A percentile compares a stretch with the other conserved stretches of the same genome.
Conservation (phyloP, 2,797 vertebrate species). For the Pangasius mekongensis region DNA sequence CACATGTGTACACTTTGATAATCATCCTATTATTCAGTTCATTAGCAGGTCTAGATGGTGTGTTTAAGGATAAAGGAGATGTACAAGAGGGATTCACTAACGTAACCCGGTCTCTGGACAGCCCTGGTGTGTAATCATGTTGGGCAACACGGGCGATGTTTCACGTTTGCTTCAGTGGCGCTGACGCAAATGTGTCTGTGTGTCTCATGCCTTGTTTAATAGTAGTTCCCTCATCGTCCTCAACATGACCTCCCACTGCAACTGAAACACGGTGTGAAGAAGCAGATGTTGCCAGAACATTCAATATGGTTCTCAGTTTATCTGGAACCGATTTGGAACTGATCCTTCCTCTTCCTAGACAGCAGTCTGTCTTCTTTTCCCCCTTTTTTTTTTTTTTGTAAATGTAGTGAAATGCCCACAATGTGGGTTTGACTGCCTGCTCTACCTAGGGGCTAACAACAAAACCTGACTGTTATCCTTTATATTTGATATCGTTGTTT, state of each 20-base stretch:
- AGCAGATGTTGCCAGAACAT: conserved; percentile 31
- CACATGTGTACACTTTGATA: neutral
- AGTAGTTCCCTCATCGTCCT: conserved; percentile 31
- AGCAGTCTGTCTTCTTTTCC: neutral
- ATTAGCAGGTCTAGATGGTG: neutral
- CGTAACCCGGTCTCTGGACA: conserved; percentile 10
- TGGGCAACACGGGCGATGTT: conserved; percentile 34
- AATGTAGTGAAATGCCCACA: neutral
- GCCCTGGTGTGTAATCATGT: conserved; percentile 26
- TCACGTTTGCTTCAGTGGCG: conserved; percentile 29
- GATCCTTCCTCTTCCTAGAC: conserved; percentile 32
- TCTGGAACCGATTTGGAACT: conserved; percentile 39
- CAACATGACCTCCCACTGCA: conserved; percentile 48
- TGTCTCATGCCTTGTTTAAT: conserved; percentile 44
- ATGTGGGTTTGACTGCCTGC: neutral
- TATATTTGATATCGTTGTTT: neutral
- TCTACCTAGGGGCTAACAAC: neutral
- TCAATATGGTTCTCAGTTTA: conserved; percentile 1
- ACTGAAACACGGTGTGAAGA: conserved; percentile 41
- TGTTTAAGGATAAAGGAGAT: neutral
- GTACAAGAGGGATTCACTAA: neutral
- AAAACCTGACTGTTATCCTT: neutral
- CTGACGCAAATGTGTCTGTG: conserved; percentile 49
- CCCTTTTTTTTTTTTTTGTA: too few relatives aligned
- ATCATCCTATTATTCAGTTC: neutral